Evolutionary conservation across 2,888 invertebrate species (phyloP), one percentile per base, ranked within the genome.

Genomic region (Anodontia alba): DNA sequence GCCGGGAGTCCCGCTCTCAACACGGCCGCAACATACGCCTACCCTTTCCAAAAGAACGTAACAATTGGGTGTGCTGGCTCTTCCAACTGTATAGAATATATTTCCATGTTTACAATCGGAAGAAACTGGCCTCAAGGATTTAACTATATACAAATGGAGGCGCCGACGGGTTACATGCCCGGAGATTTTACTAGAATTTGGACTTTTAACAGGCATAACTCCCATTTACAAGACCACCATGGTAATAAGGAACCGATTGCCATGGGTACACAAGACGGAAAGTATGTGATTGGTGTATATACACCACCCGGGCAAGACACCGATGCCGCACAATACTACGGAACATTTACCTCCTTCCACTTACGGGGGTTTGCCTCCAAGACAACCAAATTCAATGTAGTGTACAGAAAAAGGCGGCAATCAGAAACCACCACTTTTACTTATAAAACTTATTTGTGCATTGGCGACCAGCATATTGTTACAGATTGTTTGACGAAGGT

Each of bases 131-230:
- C 88, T 0, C 26, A 46, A 1, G 86, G 83, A 49, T 72, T 75
- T 7, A 57, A 75, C 7, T 75, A 49, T 23, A 77, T 84, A 17
- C 86, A 87, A n/a, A 79, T 88, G 74, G 87, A 86, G 57, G 78
- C 87, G 12, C 88, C 88, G 0, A 80, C 88, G 0, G 82, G 79
- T 0, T 88, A 88, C 69, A 57, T 88, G 78, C 74, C 81, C 12
- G 77, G 83, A 0, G 87, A 88, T 12, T 87, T 88, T 46, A 79
- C 77, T 0, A 57, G 68, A 23, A 26, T 68, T 31, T 78, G 62
- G 26, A 80, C 78, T 33, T 82, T 81, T 20, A 83, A 86, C 67
- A 69, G 72, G 5, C 12, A 33, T 1, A 83, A 76, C 0, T 36
- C 67, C 17, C 72, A 78, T 1, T 51, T 81, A 5, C 73, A 77